A percentile compares a stretch with the other conserved stretches of the same genome.
Conservation (phyloP, 2,113 vertebrate genomes). For the Hyla sarda region DNA sequence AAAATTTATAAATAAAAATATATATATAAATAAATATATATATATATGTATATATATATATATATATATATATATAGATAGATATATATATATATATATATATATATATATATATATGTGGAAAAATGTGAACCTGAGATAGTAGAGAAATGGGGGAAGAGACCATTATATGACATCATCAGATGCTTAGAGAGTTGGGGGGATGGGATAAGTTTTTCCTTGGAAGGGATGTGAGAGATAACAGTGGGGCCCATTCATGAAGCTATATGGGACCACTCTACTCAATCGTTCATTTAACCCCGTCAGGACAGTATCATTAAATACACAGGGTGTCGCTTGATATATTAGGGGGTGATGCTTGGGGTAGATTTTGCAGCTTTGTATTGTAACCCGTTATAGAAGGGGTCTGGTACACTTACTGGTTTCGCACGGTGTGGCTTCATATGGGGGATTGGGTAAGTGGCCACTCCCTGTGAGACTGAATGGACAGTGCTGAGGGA, state of each 20-base stretch:
- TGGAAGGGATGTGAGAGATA: slow-evolving; percentile 2
- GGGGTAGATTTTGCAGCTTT: neutral
- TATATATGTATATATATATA: no score
- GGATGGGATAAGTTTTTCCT: slow-evolving; percentile 47
- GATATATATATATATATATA: no score
- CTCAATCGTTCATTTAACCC: neutral
- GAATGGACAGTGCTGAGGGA: neutral
- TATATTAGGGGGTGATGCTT: no score
- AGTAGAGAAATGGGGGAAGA: neutral
- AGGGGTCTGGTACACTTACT: neutral
- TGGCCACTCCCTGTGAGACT: neutral
- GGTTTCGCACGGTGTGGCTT: neutral
- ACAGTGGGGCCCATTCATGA: neutral
- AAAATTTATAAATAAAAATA: no score
- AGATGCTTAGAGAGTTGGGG: slow-evolving; percentile 31
- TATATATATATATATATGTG: no score
- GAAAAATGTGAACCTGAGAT: neutral
- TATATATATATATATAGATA: no score
- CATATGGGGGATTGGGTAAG: neutral
- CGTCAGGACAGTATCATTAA: no score
- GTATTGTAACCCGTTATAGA: neutral
- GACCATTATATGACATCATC: slow-evolving; percentile 32
- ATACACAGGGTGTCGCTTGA: no score
- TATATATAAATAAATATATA: no score
- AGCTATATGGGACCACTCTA: neutral